Evolutionary conservation across 1,140 invertebrate species (phyloP).

Genomic region (Drosophila subpulchrella): DNA sequence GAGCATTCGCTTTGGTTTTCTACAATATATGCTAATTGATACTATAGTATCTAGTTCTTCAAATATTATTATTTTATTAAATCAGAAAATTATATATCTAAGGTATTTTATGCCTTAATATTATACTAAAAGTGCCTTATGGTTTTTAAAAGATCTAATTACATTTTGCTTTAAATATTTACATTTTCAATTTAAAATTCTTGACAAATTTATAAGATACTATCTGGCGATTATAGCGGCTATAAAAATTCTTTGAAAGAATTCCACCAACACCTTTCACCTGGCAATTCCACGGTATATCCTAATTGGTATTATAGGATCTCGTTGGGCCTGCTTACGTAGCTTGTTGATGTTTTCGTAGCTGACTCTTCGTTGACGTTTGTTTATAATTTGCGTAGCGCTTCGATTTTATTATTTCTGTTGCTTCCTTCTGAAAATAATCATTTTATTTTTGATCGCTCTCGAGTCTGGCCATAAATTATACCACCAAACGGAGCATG

Average conservation of each 20-base stretch:
- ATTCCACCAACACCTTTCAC: not conserved
- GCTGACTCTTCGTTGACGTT: constrained; percentile 53
- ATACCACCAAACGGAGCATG: constrained; percentile 52
- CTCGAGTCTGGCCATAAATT: constrained; percentile 59
- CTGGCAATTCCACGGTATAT: constrained; percentile 10
- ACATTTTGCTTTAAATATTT: too few species aligned
- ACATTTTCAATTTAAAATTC: too few species aligned
- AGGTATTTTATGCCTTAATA: too few species aligned
- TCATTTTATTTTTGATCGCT: constrained; percentile 68
- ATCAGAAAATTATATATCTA: too few species aligned
- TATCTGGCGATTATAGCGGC: too few species aligned
- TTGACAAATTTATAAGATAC: not conserved
- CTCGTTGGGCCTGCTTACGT: constrained; percentile 23
- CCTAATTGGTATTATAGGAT: not conserved
- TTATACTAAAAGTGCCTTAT: too few species aligned
- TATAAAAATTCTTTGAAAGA: not conserved
- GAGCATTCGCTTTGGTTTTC: too few species aligned
- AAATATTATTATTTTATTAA: too few species aligned
- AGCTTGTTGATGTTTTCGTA: constrained; percentile 43
- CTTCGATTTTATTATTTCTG: constrained; percentile 42
- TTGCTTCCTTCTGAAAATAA: constrained; percentile 59
- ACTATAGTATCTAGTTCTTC: too few species aligned
- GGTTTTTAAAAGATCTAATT: too few species aligned
- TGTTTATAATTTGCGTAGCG: constrained; percentile 67
- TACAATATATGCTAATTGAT: too few species aligned